Conservation (phyloP, 2,113 vertebrate genomes). For the Mirza zaza region DNA sequence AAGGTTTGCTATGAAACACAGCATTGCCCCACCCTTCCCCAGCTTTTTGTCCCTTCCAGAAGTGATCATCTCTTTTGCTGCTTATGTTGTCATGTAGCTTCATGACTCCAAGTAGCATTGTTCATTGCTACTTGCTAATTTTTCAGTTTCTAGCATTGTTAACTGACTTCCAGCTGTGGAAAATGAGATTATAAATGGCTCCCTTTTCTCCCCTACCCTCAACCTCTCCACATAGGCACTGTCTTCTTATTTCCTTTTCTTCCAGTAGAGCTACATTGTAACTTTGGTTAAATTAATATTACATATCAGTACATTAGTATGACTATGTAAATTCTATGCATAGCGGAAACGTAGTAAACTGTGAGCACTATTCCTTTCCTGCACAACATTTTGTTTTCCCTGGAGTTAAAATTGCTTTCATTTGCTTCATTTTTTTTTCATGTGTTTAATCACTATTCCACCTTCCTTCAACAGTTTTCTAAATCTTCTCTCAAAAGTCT, state of each 20-base stretch:
- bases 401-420: not conserved
- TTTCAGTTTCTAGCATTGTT: not conserved
- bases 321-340: not conserved
- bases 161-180: not conserved
- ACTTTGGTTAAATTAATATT: slow-evolving; percentile 21
- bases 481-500: not conserved
- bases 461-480: not conserved
- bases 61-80: not conserved
- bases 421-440: not conserved
- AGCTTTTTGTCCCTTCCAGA: not conserved
- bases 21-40: not conserved
- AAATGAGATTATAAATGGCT: not conserved
- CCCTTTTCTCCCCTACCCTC: not conserved
- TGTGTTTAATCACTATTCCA: not conserved
- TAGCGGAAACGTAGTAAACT: not conserved
- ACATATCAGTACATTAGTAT: not conserved
- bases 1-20: not conserved
- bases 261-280: not conserved
- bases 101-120: not conserved
- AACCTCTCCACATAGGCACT: not conserved
- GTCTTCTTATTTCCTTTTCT: not conserved
- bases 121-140: not conserved
- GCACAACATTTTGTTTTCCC: not conserved
- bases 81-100: not conserved
- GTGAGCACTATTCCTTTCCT: not conserved